Conservation (phyloP, 2,113 vertebrate genomes). For the Castor canadensis region DNA sequence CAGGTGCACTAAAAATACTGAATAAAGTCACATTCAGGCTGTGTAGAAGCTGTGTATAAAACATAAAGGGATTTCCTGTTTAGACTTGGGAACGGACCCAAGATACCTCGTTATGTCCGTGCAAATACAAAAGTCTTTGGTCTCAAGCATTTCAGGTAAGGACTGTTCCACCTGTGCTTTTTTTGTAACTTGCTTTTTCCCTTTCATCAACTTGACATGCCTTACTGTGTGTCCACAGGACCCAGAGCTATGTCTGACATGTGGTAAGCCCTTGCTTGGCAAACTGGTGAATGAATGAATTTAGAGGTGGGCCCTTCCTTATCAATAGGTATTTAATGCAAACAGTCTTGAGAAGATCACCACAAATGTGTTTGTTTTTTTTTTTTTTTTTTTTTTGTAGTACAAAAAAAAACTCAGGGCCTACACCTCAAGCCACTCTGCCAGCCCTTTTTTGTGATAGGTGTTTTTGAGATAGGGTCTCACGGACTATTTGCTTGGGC, state of each 20-base stretch:
- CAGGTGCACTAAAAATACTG: neutral
- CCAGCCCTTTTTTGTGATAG: too few species aligned
- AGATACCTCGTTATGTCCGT: neutral
- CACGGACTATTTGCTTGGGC: too few species aligned
- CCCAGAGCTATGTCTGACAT: neutral
- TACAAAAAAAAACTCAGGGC: too few species aligned
- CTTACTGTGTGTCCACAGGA: neutral
- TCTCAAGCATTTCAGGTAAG: neutral
- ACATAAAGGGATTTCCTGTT: neutral
- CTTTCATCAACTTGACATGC: neutral
- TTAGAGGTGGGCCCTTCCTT: neutral
- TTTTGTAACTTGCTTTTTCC: neutral
- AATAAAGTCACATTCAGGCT: neutral
- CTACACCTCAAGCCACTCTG: too few species aligned
- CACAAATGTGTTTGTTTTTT: too few species aligned
- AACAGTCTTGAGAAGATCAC: neutral
- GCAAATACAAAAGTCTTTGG: neutral
- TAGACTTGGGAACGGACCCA: neutral
- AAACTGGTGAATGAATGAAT: neutral
- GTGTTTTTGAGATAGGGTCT: too few species aligned
- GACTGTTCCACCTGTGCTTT: rapidly evolving
- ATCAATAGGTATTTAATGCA: neutral
- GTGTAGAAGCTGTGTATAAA: too few species aligned
- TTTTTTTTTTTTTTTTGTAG: too few species aligned
- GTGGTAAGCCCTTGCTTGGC: neutral